A percentile compares a stretch with the other conserved stretches of the same genome.
Conservation (phyloP, 1,140 invertebrate species). For the Pogonognathellus flavescens region DNA sequence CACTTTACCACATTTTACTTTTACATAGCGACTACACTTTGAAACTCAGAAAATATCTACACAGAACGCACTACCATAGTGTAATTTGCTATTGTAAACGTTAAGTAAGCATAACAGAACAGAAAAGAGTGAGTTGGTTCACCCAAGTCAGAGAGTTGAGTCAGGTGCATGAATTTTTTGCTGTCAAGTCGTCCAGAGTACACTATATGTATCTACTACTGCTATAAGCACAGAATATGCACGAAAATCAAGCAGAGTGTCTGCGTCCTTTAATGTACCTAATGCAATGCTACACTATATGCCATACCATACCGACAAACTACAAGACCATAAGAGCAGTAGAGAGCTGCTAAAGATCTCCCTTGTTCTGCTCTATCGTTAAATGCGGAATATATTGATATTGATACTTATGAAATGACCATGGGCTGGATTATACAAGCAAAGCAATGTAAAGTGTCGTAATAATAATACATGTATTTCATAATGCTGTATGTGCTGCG, state of each 20-base stretch:
- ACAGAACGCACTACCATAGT: neutral
- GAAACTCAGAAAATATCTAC: neutral
- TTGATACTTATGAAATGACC: constrained; percentile 31
- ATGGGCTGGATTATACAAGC: neutral
- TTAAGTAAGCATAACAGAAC: neutral
- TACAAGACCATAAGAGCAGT: too few species aligned
- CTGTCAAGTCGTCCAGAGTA: constrained; percentile 18
- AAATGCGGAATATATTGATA: constrained; percentile 31
- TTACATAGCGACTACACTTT: too few species aligned
- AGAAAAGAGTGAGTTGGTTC: neutral
- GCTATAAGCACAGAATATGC: neutral
- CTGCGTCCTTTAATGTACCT: too few species aligned
- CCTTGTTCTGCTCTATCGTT: constrained; percentile 8
- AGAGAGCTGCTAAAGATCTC: neutral
- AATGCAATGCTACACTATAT: too few species aligned
- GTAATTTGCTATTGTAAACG: constrained; percentile 43
- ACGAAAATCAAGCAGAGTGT: too few species aligned
- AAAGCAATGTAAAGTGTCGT: neutral
- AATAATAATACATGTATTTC: neutral
- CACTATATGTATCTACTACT: neutral
- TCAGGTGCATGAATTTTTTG: constrained; percentile 38
- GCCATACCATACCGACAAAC: too few species aligned
- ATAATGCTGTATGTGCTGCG: too few species aligned
- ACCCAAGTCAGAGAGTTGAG: constrained; percentile 11
- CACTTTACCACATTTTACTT: constrained; percentile 7